Evolutionary conservation across 1,140 invertebrate genomes (phyloP), one percentile per base, ranked within the genome.

Genomic region (Microplitis demolitor): DNA sequence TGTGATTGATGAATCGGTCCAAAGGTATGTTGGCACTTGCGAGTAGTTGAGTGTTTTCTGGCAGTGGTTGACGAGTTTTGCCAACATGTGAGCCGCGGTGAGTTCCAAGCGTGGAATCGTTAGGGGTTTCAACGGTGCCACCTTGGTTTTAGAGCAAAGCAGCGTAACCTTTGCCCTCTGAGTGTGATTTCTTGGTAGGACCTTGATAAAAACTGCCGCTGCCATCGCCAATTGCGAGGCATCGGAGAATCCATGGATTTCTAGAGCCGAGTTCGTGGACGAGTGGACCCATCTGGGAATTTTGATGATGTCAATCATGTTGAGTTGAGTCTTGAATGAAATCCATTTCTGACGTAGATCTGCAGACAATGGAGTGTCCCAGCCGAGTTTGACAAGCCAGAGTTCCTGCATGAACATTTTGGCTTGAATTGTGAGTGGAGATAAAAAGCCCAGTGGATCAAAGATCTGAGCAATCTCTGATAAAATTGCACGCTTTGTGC

Each of bases 191-290:
- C 6, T 50, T 24, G 33, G 34, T 8, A 16, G 66, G 3, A 58
- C 53, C 1, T 13, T 34, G 0, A 71, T 1, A 31, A 79, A 81
- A 0, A 78, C 60, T 13, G 68, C 71, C 9, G 77, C 72, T 8
- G 74, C 71, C 69, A 78, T 76, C 0, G 74, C 74, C 3, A 74
- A 33, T 33, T 78, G 73, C 2, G 76, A 80, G 9, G 77, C 78
- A 24, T 80, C 77, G 37, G 76, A 71, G 61, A 81, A 79, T 0
- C 77, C 74, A 51, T 79, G 78, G 14, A 81, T 14, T 69, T 79
- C 66, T 5, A 76, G 11, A 9, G 33, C 39, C 66, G 73, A 73
- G 13, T 74, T 5, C 2, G 31, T 58, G 1, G 24, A 24, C 24
- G 24, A 24, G 24, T 24, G 24, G 24, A 24, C 2, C 24, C 24